These are phyloP conservation scores for Cactoblastis cactorum DNA, from an alignment of 2,888 invertebrate species.

Conservation along the genomic window DNA sequence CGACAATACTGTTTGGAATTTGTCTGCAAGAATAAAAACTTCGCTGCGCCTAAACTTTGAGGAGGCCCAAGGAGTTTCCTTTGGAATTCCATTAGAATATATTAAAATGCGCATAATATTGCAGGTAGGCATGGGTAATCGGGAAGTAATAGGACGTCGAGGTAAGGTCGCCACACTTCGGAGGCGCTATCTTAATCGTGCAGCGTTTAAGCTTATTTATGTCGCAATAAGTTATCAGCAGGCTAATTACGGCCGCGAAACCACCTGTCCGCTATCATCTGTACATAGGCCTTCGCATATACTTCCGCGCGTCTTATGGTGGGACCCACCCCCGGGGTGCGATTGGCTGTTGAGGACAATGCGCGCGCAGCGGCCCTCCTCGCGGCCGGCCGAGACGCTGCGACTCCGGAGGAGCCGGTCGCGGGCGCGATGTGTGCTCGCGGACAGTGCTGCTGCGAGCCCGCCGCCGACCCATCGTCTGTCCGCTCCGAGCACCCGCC, in stretches of 20 bases:
- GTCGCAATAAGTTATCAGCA: conserved; percentile 74
- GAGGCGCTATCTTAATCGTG: conserved; percentile 66
- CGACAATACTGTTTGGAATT: conserved; percentile 10
- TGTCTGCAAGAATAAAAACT: conserved; percentile 12
- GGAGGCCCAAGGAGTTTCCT: conserved; percentile 29
- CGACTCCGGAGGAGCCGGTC: conserved; percentile 65
- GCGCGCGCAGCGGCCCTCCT: conserved; percentile 77
- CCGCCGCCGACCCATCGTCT: conserved; percentile 48
- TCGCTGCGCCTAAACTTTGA: conserved; percentile 15
- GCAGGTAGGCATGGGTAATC: conserved; percentile 38
- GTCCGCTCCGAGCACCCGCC: conserved; percentile 20
- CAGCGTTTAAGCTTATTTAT: conserved; percentile 70
- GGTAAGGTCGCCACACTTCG: conserved; percentile 45
- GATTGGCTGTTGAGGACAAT: conserved; percentile 58
- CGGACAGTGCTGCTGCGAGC: conserved; percentile 64
- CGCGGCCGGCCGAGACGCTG: conserved; percentile 55
- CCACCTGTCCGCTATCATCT: conserved; percentile 78
- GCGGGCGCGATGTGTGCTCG: conserved; percentile 60
- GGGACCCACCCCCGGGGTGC: conserved; percentile 66
- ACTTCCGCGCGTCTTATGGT: conserved; percentile 78
- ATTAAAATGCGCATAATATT: conserved; percentile 41
- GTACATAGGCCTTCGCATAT: conserved; percentile 80
- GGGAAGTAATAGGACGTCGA: conserved; percentile 39
- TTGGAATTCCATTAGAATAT: conserved; percentile 39
- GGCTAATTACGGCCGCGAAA: conserved; percentile 77